Conservation (phyloP, 1,140 invertebrate species). For the Drosophila neocordata region DNA sequence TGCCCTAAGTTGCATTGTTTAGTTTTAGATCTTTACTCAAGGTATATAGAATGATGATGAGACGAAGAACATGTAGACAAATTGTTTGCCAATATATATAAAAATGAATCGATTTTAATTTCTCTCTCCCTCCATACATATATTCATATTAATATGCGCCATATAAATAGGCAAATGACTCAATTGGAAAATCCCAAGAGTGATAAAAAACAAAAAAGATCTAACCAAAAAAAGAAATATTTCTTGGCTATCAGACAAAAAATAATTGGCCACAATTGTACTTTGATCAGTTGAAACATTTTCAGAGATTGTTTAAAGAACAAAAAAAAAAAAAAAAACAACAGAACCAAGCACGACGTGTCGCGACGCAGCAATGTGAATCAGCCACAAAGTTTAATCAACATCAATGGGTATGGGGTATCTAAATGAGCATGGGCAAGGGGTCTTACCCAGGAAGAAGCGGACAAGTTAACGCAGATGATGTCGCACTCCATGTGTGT, state of each 20-base stretch:
- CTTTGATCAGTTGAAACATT: constrained; percentile 52
- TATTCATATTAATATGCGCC: neutral
- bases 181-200: constrained; percentile 17
- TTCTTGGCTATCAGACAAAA: constrained; percentile 31
- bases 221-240: constrained; percentile 13
- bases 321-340: neutral
- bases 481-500: constrained; percentile 1
- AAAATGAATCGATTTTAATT: constrained; percentile 36
- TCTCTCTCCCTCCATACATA: neutral
- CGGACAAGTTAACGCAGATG: neutral
- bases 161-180: constrained; percentile 3
- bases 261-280: constrained; percentile 70
- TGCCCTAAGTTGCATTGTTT: constrained; percentile 62
- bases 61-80: constrained; percentile 47
- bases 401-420: neutral
- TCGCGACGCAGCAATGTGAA: constrained; percentile 4
- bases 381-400: constrained; percentile 15
- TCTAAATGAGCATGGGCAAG: neutral
- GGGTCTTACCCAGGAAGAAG: neutral
- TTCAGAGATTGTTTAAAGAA: constrained; percentile 25
- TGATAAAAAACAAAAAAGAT: neutral
- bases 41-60: constrained; percentile 32
- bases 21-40: constrained; percentile 55
- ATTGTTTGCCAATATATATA: constrained; percentile 70
- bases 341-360: neutral